Conservation (phyloP, 2,797 vertebrate genomes). For the Hoplostethus atlanticus region DNA sequence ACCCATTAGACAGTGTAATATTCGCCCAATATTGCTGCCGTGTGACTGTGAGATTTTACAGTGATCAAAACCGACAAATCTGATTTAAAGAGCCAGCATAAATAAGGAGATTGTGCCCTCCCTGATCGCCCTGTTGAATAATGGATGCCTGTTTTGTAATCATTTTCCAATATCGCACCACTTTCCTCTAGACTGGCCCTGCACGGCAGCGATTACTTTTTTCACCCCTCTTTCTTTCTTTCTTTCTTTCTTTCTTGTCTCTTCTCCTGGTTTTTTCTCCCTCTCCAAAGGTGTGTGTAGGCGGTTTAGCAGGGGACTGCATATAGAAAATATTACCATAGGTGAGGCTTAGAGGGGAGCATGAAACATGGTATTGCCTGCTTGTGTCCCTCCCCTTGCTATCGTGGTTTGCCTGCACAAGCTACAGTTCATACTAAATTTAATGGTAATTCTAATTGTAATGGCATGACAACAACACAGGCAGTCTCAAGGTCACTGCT, state of each 20-base stretch:
- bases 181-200: constrained; percentile 56
- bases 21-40: constrained; percentile 82
- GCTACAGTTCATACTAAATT: constrained; percentile 41
- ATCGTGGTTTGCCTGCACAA: constrained; percentile 30
- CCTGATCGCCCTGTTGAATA: constrained; percentile 85
- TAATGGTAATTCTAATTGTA: constrained; percentile 55
- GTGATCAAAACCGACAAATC: constrained; percentile 88
- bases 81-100: constrained; percentile 85
- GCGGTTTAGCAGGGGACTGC: constrained; percentile 18
- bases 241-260: constrained; percentile 27
- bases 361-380: constrained; percentile 16
- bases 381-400: constrained; percentile 17
- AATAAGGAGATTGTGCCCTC: constrained; percentile 83
- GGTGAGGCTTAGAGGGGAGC: constrained; percentile 21
- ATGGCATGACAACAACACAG: constrained; percentile 54
- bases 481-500: constrained; percentile 59
- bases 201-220: constrained; percentile 40
- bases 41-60: constrained; percentile 83
- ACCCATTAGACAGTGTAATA: constrained; percentile 85
- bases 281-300: constrained; percentile 27
- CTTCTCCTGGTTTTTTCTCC: constrained; percentile 9
- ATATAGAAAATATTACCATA: constrained; percentile 23
- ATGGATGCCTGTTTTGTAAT: constrained; percentile 87
- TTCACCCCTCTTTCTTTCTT: constrained; percentile 1
- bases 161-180: constrained; percentile 84